A percentile compares a stretch with the other conserved stretches of the same genome.
These are phyloP conservation scores for Arrhopalites spinosus DNA, from an alignment of 2,888 invertebrate species.

Conservation along the genomic window DNA sequence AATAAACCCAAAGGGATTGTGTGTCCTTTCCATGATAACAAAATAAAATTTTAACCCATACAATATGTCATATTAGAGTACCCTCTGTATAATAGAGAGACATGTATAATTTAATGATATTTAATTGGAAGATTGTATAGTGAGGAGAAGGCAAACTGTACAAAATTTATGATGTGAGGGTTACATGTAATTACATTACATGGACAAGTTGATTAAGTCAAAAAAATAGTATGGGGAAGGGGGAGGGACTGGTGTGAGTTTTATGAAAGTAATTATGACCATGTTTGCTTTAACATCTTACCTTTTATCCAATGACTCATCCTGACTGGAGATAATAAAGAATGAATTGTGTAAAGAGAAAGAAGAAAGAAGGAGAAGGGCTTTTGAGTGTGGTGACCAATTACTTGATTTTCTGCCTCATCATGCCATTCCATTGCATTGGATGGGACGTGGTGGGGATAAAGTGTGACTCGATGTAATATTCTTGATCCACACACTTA, in stretches of 20 bases:
- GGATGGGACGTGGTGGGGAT: neutral
- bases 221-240: neutral
- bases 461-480: neutral
- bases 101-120: no score
- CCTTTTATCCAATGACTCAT: neutral
- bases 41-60: no score
- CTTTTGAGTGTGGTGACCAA: constrained; percentile 13
- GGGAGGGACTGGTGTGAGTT: neutral
- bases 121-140: no score
- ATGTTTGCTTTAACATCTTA: neutral
- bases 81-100: no score
- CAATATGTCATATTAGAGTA: no score
- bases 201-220: no score
- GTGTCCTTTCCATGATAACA: no score
- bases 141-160: no score
- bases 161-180: no score
- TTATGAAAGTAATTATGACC: neutral
- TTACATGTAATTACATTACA: no score
- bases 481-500: neutral
- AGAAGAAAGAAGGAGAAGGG: neutral
- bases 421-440: neutral
- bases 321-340: neutral
- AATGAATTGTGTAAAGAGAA: constrained; percentile 18
- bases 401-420: constrained; percentile 18
- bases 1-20: no score